phyloP scores from a whole-genome alignment of 1,140 invertebrate species.

The Vanessa tameamea region DNA sequence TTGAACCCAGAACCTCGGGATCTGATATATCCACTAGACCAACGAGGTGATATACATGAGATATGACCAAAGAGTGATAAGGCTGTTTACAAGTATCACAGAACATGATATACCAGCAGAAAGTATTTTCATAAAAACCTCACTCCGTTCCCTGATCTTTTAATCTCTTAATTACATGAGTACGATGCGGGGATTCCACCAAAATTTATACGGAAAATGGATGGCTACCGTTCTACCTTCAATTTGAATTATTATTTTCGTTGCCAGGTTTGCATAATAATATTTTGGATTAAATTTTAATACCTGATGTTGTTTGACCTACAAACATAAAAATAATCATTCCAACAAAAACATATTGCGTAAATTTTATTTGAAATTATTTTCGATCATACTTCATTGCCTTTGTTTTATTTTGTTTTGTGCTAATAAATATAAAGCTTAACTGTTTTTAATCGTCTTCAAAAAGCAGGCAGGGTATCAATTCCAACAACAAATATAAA shows the following conservation, averaged over 20 bases:
- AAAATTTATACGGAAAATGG: slow-evolving; percentile 34
- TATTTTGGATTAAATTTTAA: slow-evolving; percentile 33
- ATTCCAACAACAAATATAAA: no score
- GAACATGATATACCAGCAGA: slow-evolving; percentile 14
- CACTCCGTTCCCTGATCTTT: slow-evolving; percentile 40
- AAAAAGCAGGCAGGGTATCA: no score
- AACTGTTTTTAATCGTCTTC: no score
- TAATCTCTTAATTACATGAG: slow-evolving; percentile 46
- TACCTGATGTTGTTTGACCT: slow-evolving; percentile 3
- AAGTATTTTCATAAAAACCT: slow-evolving; percentile 33
- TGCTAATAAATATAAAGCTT: no score
- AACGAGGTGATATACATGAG: neutral
- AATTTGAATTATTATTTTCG: slow-evolving; percentile 37
- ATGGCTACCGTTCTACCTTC: slow-evolving; percentile 28
- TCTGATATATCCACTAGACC: no score
- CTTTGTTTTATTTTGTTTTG: neutral
- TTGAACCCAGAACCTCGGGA: no score
- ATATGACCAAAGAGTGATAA: neutral
- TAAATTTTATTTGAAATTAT: neutral
- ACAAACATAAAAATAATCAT: neutral
- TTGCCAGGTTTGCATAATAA: slow-evolving; percentile 31
- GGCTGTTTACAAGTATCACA: slow-evolving; percentile 8
- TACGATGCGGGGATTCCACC: slow-evolving; percentile 31
- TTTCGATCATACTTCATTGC: neutral
- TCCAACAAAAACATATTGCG: neutral